A percentile compares a stretch with the other conserved stretches of the same genome.
Conservation (phyloP, 1,140 invertebrate genomes). For the Drosophila subpulchrella region DNA sequence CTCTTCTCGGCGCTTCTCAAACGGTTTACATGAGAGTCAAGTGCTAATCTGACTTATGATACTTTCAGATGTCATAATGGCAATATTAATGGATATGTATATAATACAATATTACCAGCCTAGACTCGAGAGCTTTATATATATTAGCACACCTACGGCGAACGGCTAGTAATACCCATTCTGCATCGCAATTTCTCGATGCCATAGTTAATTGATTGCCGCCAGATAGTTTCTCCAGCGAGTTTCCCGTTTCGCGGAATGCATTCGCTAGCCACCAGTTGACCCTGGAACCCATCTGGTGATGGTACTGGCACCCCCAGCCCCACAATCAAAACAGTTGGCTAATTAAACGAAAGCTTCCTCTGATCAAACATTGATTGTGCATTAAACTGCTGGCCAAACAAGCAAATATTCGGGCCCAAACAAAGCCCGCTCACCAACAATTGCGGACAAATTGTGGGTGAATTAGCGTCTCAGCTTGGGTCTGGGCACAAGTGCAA, state of each 20-base stretch:
- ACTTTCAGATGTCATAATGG: conserved; percentile 30
- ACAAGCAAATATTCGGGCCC: conserved; percentile 48
- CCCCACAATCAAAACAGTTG: conserved; percentile 53
- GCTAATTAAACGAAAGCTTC: conserved; percentile 74
- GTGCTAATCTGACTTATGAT: conserved; percentile 40
- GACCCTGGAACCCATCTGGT: conserved; percentile 54
- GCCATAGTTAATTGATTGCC: conserved; percentile 64
- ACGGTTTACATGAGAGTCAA: conserved; percentile 8
- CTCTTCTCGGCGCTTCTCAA: conserved; percentile 33
- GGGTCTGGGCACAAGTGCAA: conserved; percentile 66
- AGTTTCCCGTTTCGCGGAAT: conserved; percentile 43
- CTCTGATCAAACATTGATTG: conserved; percentile 70
- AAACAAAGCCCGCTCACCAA: conserved; percentile 54
- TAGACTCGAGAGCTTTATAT: conserved; percentile 13
- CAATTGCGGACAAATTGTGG: conserved; percentile 71
- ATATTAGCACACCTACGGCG: conserved; percentile 26
- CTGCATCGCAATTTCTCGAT: conserved; percentile 45
- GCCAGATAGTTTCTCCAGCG: conserved; percentile 28
- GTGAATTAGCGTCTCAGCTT: conserved; percentile 60
- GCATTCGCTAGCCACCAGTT: conserved; percentile 53
- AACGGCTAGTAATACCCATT: conserved; percentile 17
- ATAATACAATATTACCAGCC: conserved; percentile 12
- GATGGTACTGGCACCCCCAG: conserved; percentile 22
- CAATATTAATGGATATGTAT: conserved; percentile 18
- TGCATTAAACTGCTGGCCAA: conserved; percentile 74